Evolutionary conservation across 2,797 vertebrate genomes (phyloP), one percentile per base, ranked within the genome.

Genomic region (Melopsittacus undulatus): DNA sequence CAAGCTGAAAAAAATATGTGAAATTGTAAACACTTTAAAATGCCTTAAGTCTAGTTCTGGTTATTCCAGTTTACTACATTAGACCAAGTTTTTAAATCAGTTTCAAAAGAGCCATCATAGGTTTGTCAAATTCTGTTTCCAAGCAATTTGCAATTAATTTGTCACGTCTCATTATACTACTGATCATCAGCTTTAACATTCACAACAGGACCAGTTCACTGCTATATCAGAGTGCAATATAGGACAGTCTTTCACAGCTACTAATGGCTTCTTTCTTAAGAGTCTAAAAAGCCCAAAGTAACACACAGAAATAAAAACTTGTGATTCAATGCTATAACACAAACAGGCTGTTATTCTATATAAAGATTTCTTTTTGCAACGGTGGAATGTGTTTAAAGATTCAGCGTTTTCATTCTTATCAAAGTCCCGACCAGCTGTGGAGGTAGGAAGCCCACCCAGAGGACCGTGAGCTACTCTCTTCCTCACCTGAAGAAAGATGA

Each of bases 361-460:
- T 16, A 74, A 73, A 86, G 49, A 77, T 54, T 92, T 94, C 24
- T 76, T 80, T 90, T 70, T 92, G 77, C 38, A 93, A 10, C 9
- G 83, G 45, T 87, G 89, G 94, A 97, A 96, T 95, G 91, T 84
- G 63, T 94, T 86, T 76, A 63, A 90, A 92, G 63, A 83, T 38
- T 46, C 57, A 80, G 59, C 5, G 2, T 91, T 86, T 84, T 61
- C n/a, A 69, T 30, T 63, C 81, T 97, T 97, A 99, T 94, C 98
- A 97, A 83, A 99, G 99, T 93, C 99, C 99, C 17, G 99, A 99
- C 99, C 99, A 99, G 97, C 99, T 99, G 97, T 99, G 99, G 36
- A 99, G 98, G 85, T 99, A 99, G 0, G 99, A 99, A n/a, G 98
- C 97, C 99, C 99, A 99, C 46, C 99, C 99, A 12, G 99, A 98